phyloP scores from a whole-genome alignment of 2,113 vertebrate species.

The Plestiodon gilberti region DNA sequence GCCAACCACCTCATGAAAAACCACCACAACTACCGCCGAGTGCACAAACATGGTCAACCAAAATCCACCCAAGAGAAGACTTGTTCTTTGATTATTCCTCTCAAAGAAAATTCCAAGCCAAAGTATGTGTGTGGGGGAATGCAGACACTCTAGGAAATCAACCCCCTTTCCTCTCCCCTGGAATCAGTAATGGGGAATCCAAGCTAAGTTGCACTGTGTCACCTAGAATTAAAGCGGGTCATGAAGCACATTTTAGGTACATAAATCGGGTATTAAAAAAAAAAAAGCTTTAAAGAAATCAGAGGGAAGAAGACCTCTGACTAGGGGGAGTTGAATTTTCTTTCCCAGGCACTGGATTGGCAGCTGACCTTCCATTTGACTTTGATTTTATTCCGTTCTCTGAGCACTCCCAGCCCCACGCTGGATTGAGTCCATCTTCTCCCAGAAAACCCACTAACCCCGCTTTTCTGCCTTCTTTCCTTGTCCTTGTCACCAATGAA shows the following conservation, averaged over 20 bases:
- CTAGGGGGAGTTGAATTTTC: slow-evolving; percentile 56
- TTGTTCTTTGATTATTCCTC: slow-evolving; percentile 28
- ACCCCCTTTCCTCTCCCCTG: neutral
- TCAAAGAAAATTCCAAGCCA: slow-evolving; percentile 47
- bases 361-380: slow-evolving; percentile 34
- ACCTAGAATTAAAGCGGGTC: slow-evolving; percentile 71
- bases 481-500: slow-evolving; percentile 75
- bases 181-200: slow-evolving; percentile 19
- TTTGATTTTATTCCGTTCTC: slow-evolving; percentile 37
- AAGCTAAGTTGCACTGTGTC: slow-evolving; percentile 44
- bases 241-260: slow-evolving; percentile 82
- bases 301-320: slow-evolving; percentile 46
- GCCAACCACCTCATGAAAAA: neutral
- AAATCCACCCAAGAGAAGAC: slow-evolving; percentile 5
- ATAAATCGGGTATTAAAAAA: slow-evolving; percentile 76
- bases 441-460: slow-evolving; percentile 13
- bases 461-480: neutral
- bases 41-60: slow-evolving; percentile 35
- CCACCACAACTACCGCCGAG: neutral
- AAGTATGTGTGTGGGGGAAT: slow-evolving; percentile 19
- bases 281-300: slow-evolving; percentile 39
- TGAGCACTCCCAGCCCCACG: slow-evolving; percentile 49
- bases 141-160: neutral
- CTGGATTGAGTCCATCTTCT: slow-evolving; percentile 29
- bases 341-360: slow-evolving; percentile 29